These are phyloP conservation scores for Eumaeus atala DNA, from an alignment of 1,140 invertebrate species.

Conservation along the genomic window DNA sequence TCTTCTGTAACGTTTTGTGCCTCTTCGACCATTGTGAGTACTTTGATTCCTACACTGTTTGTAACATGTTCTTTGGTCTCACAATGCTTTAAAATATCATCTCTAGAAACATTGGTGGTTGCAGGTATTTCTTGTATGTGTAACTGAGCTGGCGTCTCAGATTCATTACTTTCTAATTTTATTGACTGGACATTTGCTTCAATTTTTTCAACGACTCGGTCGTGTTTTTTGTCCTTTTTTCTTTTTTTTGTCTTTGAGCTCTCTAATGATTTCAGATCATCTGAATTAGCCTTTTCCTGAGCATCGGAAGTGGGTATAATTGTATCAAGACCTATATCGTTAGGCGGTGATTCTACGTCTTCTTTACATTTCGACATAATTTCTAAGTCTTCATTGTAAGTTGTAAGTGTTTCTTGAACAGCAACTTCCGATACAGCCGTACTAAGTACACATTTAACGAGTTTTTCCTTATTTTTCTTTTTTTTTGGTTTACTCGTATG, in stretches of 20 bases:
- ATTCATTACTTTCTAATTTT: too few species aligned
- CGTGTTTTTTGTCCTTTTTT: conserved; percentile 9
- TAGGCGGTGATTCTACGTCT: too few species aligned
- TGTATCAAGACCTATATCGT: too few species aligned
- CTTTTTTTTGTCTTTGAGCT: conserved; percentile 21
- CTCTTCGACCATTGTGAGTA: conserved; percentile 75
- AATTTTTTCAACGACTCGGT: conserved; percentile 17
- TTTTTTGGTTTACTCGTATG: background rate
- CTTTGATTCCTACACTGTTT: conserved; percentile 70
- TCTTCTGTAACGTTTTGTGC: conserved; percentile 44
- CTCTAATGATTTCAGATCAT: background rate
- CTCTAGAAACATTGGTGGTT: conserved; percentile 2
- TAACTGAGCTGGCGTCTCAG: background rate
- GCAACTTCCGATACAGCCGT: too few species aligned
- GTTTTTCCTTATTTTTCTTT: background rate
- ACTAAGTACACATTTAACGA: too few species aligned
- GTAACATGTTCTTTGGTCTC: conserved; percentile 17
- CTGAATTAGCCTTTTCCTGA: too few species aligned
- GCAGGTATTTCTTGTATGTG: conserved; percentile 5
- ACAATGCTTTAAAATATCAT: background rate
- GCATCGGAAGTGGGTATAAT: too few species aligned
- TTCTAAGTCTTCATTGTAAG: too few species aligned
- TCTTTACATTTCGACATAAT: too few species aligned
- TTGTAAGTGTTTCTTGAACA: too few species aligned
- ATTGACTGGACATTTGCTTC: conserved; percentile 8